Percentiles rank a stretch among this genome's conserved stretches.
These are phyloP conservation scores for Ictalurus punctatus DNA, from an alignment of 2,113 vertebrate species.

Conservation along the genomic window DNA sequence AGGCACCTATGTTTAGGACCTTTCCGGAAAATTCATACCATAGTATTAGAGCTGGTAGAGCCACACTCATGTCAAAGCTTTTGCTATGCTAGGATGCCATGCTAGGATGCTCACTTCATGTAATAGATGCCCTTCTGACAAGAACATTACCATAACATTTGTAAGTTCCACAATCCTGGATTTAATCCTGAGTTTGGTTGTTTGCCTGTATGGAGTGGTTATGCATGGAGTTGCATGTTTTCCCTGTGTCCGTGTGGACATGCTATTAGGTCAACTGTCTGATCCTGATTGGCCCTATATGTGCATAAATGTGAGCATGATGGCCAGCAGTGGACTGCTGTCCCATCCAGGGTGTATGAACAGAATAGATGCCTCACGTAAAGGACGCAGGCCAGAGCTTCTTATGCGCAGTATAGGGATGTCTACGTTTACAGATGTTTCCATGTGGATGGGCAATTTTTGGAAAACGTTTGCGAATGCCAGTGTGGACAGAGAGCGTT, in stretches of 20 bases:
- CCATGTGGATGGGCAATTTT: too few species aligned
- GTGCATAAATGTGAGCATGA: too few species aligned
- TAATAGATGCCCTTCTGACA: background rate
- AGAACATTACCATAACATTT: background rate
- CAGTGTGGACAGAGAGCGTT: too few species aligned
- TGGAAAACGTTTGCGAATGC: too few species aligned
- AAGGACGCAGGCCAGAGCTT: too few species aligned
- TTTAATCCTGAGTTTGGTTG: background rate
- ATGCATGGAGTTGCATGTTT: background rate
- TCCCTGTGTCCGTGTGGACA: background rate
- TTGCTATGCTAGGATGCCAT: background rate
- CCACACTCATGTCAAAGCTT: background rate
- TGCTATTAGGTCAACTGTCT: background rate
- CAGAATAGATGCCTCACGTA: too few species aligned
- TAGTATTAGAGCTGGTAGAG: background rate
- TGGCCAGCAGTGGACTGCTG: background rate
- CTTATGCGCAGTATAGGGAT: too few species aligned
- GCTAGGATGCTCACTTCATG: background rate
- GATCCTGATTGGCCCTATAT: background rate
- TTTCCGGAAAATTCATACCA: background rate
- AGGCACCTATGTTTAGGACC: slow-evolving; percentile 37
- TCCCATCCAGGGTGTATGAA: background rate
- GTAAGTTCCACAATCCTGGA: background rate
- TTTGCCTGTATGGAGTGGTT: background rate
- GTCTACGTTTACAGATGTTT: too few species aligned